phyloP scores from a whole-genome alignment of 2,888 invertebrate genomes.

The Sussaba pulchella region DNA sequence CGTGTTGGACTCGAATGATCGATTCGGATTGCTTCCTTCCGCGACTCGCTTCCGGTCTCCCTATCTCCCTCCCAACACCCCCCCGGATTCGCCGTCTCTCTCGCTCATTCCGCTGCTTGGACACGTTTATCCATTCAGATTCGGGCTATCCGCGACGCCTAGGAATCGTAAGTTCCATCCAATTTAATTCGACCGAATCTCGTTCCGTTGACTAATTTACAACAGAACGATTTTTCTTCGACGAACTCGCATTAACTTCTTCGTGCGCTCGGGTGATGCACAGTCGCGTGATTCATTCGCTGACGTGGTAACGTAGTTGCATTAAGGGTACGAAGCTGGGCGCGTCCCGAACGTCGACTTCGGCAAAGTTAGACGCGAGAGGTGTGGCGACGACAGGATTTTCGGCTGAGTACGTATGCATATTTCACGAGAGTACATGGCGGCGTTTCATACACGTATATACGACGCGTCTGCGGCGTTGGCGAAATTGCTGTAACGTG shows the following conservation, averaged over 20 bases:
- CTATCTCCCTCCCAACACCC: not conserved
- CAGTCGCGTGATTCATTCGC: slow-evolving; percentile 48
- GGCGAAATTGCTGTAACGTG: slow-evolving; percentile 1
- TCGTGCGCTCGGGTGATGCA: not conserved
- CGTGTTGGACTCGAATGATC: slow-evolving; percentile 65
- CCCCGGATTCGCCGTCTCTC: not conserved
- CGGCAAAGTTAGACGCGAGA: slow-evolving; percentile 46
- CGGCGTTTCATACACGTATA: not conserved
- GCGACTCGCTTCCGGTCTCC: slow-evolving; percentile 51
- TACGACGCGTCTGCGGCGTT: not conserved
- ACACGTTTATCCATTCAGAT: slow-evolving; percentile 2
- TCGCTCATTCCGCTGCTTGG: not conserved
- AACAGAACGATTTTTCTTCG: too few relatives aligned
- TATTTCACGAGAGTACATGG: slow-evolving; percentile 2
- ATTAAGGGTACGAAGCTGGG: slow-evolving; percentile 51
- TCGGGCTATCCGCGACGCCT: not conserved
- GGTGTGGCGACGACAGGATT: slow-evolving; percentile 57
- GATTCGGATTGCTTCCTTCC: slow-evolving; percentile 64
- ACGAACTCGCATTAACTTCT: not conserved
- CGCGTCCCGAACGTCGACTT: slow-evolving; percentile 50
- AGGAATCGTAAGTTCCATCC: too few relatives aligned
- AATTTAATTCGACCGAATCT: too few relatives aligned
- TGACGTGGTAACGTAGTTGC: slow-evolving; percentile 28
- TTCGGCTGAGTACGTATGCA: slow-evolving; percentile 50
- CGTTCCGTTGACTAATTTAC: too few relatives aligned